phyloP scores from a whole-genome alignment of 2,888 invertebrate species.

The Spilosoma lubricipeda region DNA sequence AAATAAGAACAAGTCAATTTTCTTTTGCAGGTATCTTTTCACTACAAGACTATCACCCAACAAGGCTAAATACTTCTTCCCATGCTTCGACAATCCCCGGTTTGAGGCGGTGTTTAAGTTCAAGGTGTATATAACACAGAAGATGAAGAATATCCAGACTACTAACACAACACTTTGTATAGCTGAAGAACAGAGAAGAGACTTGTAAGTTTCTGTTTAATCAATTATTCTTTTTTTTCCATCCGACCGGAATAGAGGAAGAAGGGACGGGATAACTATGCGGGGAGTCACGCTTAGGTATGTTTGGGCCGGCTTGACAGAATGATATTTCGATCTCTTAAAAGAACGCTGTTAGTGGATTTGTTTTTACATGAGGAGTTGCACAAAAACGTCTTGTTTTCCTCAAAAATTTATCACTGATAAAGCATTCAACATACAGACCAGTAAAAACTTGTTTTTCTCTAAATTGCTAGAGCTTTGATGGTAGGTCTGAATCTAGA shows the following conservation, averaged over 20 bases:
- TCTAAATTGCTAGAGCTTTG: too few relatives aligned
- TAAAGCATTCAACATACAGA: background rate
- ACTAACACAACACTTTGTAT: constrained; percentile 74
- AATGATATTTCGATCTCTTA: too few relatives aligned
- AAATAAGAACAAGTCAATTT: background rate
- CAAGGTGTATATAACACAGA: constrained; percentile 62
- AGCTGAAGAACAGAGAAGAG: constrained; percentile 63
- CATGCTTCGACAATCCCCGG: constrained; percentile 91
- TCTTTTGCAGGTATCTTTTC: constrained; percentile 84
- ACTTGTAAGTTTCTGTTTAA: constrained; percentile 53
- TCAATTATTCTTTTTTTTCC: too few relatives aligned
- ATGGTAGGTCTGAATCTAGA: background rate
- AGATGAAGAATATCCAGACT: constrained; percentile 50
- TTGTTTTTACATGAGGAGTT: background rate
- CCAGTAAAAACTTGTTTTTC: background rate
- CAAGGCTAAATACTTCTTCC: constrained; percentile 88
- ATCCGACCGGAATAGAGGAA: too few relatives aligned
- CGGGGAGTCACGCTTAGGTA: background rate
- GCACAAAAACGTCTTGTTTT: background rate
- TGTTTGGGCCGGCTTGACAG: background rate
- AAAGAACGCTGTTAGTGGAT: background rate
- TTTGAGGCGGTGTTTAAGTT: constrained; percentile 88
- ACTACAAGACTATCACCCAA: constrained; percentile 88
- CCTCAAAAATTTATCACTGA: background rate
- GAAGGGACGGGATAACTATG: background rate